Base-by-base conservation (phyloP, 2,113 vertebrate genomes). In the Xenopus borealis region DNA sequence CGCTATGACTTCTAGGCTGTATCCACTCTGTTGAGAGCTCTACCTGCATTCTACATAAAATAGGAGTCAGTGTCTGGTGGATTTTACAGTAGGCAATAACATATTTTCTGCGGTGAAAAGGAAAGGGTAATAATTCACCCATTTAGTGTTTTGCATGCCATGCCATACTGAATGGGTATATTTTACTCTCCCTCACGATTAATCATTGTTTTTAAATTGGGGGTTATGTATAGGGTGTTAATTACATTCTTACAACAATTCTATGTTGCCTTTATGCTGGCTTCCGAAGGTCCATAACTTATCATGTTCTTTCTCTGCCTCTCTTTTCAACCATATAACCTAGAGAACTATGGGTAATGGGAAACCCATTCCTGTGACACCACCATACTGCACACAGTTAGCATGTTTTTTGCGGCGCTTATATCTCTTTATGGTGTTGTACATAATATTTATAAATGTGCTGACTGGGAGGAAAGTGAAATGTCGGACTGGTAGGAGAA, bases 321-420 rank as follows among this genome's bases (percentile, higher is more conserved):
- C 53, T 1, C 14, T n/a, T 64, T 55, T 52, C 66, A 57, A 16
- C 10, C 46, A 52, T 40, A 14, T 18, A 11, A 45, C 33, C n/a
- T n/a, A n/a, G n/a, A n/a, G n/a, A n/a, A n/a, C 19, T 16, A 45
- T 69, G 74, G 74, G 47, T 55, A 45, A 9, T 52, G 45, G 46
- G 10, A 70, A 67, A n/a, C 33, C 10, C 12, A 33, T 69, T 76
- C 19, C 16, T 57, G 30, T 18, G 18, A 44, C 30, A 20, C 67
- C 45, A 27, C 47, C 33, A 69, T 69, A 30, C 66, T 77, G 74
- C 74, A 70, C 50, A 46, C 20, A 33, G 44, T 52, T 57, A 70
- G 74, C 67, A 77, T 77, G 67, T 70, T 75, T 58, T n/a, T 77
- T 70, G n/a, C 67, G 57, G 59, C 64, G 74, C 67, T 53, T 70